Percentiles rank a stretch among this genome's conserved stretches.
These are phyloP conservation scores for Tethea ocularis DNA, from an alignment of 2,888 invertebrate species.

Conservation along the genomic window DNA sequence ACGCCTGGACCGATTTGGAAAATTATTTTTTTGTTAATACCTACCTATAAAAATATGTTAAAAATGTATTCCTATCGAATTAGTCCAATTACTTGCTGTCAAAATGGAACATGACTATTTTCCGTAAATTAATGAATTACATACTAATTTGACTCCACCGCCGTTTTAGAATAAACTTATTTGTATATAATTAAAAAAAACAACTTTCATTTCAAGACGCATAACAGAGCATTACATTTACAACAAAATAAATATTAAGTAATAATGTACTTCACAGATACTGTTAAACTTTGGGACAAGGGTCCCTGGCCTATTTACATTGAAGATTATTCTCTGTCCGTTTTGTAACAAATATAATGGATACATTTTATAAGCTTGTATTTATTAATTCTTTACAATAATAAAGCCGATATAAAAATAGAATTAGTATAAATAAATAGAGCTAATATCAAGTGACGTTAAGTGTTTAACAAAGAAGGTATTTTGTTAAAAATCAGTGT, in stretches of 20 bases:
- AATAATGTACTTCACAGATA: not conserved
- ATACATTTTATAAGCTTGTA: slow-evolving; percentile 21
- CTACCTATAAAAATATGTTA: too few relatives aligned
- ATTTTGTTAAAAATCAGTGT: slow-evolving; percentile 49
- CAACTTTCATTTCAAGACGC: not conserved
- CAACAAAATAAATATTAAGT: not conserved
- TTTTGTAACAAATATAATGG: not conserved
- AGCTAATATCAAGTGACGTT: slow-evolving; percentile 63
- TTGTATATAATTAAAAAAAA: not conserved
- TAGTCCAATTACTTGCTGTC: too few relatives aligned
- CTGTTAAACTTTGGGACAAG: not conserved
- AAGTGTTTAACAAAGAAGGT: slow-evolving; percentile 67
- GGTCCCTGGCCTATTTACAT: not conserved
- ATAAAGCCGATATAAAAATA: slow-evolving; percentile 67
- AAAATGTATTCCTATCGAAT: too few relatives aligned
- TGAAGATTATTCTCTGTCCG: not conserved
- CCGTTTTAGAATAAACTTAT: too few relatives aligned
- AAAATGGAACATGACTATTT: too few relatives aligned
- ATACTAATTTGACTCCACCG: too few relatives aligned
- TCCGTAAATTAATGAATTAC: too few relatives aligned
- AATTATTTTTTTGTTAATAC: too few relatives aligned
- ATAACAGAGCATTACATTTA: not conserved
- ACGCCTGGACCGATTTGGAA: too few relatives aligned
- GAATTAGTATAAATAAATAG: slow-evolving; percentile 76
- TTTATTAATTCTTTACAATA: slow-evolving; percentile 47